Percentiles rank a stretch among this genome's conserved stretches.
Evolutionary conservation across 2,797 vertebrate genomes (phyloP).

Genomic region (Mionectes olivaceus): DNA sequence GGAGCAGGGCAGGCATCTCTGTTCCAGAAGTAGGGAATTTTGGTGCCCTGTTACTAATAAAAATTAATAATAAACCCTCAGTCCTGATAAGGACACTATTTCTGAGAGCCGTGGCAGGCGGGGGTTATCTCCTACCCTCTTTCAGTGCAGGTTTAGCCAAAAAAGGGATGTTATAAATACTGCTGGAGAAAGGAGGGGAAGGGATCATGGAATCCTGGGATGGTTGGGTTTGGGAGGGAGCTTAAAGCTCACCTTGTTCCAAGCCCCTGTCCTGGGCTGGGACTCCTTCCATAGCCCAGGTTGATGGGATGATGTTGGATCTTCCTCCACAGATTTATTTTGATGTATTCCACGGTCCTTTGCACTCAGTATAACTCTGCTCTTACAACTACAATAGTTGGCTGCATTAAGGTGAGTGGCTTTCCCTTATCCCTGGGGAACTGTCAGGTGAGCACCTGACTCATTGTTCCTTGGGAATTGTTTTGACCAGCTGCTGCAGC

Average conservation of each 20-base stretch:
- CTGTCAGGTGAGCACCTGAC: background rate
- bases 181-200: rapidly evolving
- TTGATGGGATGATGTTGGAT: rapidly evolving
- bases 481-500: background rate
- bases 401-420: slow-evolving; percentile 91
- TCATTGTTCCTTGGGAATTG: background rate
- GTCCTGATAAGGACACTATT: rapidly evolving
- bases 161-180: rapidly evolving
- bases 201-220: background rate
- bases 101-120: background rate
- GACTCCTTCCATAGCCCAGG: background rate
- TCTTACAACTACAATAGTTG: slow-evolving; percentile 96
- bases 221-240: background rate
- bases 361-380: slow-evolving; percentile 97
- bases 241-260: rapidly evolving
- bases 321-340: slow-evolving; percentile 83
- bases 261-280: background rate
- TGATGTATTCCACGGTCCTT: slow-evolving; percentile 95
- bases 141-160: background rate
- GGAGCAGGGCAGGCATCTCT: background rate
- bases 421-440: background rate
- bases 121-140: background rate
- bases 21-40: rapidly evolving
- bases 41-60: rapidly evolving
- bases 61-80: background rate